These are phyloP conservation scores for Asbolus verrucosus DNA, from an alignment of 1,140 invertebrate species.

Conservation along the genomic window DNA sequence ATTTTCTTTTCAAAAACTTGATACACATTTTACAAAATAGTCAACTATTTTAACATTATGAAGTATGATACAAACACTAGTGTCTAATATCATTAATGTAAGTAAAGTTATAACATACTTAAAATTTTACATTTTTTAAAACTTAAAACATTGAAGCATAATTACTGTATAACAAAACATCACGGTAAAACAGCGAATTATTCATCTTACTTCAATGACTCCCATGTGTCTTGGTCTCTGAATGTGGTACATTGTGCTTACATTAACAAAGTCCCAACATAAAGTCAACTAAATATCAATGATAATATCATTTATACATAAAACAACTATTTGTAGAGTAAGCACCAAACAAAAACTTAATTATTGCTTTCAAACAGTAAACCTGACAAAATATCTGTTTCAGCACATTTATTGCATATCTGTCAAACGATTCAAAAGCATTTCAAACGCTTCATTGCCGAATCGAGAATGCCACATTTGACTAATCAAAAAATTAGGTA, in stretches of 20 bases:
- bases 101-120: conserved; percentile 2
- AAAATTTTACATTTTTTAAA: conserved; percentile 7
- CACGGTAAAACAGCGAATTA: too few species aligned
- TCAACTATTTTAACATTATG: background rate
- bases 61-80: too few species aligned
- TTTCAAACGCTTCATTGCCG: conserved; percentile 23
- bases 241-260: too few species aligned
- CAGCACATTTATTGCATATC: conserved; percentile 10
- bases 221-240: too few species aligned
- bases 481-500: conserved; percentile 27
- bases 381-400: background rate
- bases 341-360: conserved; percentile 28
- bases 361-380: conserved; percentile 12
- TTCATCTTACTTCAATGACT: too few species aligned
- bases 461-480: conserved; percentile 29
- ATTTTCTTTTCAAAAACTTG: too few species aligned
- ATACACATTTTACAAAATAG: background rate
- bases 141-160: too few species aligned
- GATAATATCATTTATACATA: conserved; percentile 15
- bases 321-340: background rate
- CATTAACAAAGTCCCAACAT: background rate
- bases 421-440: conserved; percentile 8
- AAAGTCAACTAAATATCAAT: background rate
- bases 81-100: too few species aligned
- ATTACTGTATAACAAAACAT: too few species aligned